A percentile compares a stretch with the other conserved stretches of the same genome.
Evolutionary conservation across 2,113 vertebrate genomes (phyloP).

Genomic region (Pardalotus punctatus): DNA sequence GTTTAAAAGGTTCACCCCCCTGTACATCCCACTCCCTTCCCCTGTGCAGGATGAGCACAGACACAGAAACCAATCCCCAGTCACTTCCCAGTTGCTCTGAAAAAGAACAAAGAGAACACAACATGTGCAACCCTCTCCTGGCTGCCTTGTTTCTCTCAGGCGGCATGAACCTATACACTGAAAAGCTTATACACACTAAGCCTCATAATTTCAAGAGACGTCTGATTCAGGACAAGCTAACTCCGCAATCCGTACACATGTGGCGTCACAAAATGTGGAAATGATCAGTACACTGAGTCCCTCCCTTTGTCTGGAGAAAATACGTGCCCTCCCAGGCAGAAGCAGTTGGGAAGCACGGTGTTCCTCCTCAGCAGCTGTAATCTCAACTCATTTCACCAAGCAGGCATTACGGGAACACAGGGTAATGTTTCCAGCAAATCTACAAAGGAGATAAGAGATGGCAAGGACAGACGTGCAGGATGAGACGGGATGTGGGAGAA

Average conservation of each 20-base stretch:
- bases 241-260: fast-evolving
- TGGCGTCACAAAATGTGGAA: fast-evolving
- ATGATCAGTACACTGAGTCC: neutral
- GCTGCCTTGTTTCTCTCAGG: neutral
- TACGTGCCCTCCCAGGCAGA: neutral
- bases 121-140: neutral
- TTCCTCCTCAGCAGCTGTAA: neutral
- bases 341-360: neutral
- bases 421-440: neutral
- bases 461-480: neutral
- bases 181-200: neutral
- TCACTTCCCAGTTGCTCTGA: neutral
- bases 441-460: neutral
- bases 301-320: neutral
- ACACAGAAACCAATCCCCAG: neutral
- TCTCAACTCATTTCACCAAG: neutral
- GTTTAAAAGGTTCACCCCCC: neutral
- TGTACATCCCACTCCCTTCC: fast-evolving
- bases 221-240: neutral
- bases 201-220: neutral
- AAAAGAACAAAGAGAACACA: neutral
- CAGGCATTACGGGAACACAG: neutral
- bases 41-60: neutral
- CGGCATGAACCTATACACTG: neutral
- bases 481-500: neutral